Evolutionary conservation across 1,140 invertebrate genomes (phyloP).

Genomic region (Drosophila ficusphila): DNA sequence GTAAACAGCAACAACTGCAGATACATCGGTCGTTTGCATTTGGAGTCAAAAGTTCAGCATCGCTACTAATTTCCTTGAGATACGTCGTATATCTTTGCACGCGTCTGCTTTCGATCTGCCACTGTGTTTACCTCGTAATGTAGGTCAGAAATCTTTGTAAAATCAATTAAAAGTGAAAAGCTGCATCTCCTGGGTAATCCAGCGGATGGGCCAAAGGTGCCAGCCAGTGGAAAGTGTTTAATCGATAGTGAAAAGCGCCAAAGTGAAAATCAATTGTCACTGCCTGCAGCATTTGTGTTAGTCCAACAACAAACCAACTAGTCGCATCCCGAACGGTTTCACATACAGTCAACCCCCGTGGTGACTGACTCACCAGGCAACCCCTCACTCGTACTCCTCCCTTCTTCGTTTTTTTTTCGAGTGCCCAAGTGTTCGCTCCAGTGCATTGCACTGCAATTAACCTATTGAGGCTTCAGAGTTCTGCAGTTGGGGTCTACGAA

Average conservation of each 20-base stretch:
- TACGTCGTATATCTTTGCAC: slow-evolving; percentile 11
- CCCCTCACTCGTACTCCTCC: slow-evolving; percentile 16
- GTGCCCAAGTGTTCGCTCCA: slow-evolving; percentile 11
- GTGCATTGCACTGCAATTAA: slow-evolving; percentile 73
- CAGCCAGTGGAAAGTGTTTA: slow-evolving; percentile 68
- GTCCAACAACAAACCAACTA: slow-evolving; percentile 8
- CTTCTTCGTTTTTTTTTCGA: background rate
- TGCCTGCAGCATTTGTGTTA: slow-evolving; percentile 28
- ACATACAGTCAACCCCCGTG: slow-evolving; percentile 19
- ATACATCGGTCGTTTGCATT: slow-evolving; percentile 23
- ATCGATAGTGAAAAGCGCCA: slow-evolving; percentile 71
- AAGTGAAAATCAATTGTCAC: slow-evolving; percentile 51
- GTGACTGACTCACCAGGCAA: slow-evolving; percentile 26
- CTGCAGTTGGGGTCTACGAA: slow-evolving; percentile 17
- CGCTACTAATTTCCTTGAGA: slow-evolving; percentile 16
- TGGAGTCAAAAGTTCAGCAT: slow-evolving; percentile 44
- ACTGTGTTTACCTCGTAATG: slow-evolving; percentile 49
- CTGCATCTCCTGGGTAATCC: slow-evolving; percentile 39
- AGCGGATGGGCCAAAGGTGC: slow-evolving; percentile 43
- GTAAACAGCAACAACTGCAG: slow-evolving; percentile 40
- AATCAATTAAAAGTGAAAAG: slow-evolving; percentile 61
- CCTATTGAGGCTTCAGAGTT: slow-evolving; percentile 29
- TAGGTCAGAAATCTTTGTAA: slow-evolving; percentile 72
- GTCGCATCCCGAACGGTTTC: slow-evolving; percentile 46
- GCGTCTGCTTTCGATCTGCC: slow-evolving; percentile 57